These are phyloP conservation scores for Muschampia plurimacula DNA, from an alignment of 2,888 invertebrate species.

Conservation along the genomic window DNA sequence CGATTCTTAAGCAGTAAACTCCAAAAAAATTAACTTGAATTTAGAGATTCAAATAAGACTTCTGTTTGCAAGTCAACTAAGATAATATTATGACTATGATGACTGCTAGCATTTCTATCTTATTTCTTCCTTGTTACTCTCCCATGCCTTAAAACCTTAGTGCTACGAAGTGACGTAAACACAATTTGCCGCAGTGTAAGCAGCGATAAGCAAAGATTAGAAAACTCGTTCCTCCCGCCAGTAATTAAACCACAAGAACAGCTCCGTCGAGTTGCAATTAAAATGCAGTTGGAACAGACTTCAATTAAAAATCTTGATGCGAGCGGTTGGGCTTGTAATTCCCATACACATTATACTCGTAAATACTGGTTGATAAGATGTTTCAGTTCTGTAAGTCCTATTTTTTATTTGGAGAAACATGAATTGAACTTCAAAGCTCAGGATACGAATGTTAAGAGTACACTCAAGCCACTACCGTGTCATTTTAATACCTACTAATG, in stretches of 20 bases:
- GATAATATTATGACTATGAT: no score
- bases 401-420: no score
- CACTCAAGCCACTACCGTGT: no score
- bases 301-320: conserved; percentile 34
- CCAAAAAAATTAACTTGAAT: no score
- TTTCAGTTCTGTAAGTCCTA: not conserved
- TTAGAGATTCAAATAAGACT: no score
- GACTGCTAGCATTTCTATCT: not conserved
- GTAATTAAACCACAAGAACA: conserved; percentile 36
- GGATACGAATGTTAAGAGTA: no score
- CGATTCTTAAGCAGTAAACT: no score
- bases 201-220: conserved; percentile 37
- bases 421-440: no score
- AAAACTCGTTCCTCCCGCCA: conserved; percentile 29
- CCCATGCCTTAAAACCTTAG: not conserved
- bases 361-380: not conserved
- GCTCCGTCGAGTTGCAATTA: conserved; percentile 23
- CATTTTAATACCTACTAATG: no score
- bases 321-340: not conserved
- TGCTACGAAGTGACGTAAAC: conserved; percentile 18
- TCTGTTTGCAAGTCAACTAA: no score
- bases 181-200: conserved; percentile 13
- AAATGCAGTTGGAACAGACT: conserved; percentile 32
- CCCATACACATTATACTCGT: not conserved
- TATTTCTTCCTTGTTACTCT: not conserved